Percentiles rank a stretch among this genome's conserved stretches.
These are phyloP conservation scores for Coelogynopora nodosa DNA, from an alignment of 2,888 invertebrate genomes.

Conservation along the genomic window DNA sequence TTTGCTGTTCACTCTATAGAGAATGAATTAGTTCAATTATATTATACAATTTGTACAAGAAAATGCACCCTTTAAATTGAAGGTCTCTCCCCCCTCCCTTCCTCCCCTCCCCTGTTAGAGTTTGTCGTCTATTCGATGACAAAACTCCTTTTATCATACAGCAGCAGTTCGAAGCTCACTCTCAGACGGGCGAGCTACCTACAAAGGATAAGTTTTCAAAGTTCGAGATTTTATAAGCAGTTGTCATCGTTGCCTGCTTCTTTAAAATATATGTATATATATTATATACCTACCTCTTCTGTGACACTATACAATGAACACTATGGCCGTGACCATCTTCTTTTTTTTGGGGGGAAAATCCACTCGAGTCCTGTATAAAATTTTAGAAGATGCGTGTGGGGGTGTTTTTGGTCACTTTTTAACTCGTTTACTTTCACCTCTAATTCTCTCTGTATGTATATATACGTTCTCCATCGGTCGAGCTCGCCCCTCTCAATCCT, in stretches of 20 bases:
- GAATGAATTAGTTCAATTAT: slow-evolving; percentile 31
- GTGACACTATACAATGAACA: not conserved
- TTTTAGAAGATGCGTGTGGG: slow-evolving; percentile 19
- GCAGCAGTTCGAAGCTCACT: not conserved
- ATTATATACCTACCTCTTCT: not conserved
- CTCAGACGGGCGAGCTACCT: too few species aligned
- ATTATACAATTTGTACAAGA: slow-evolving; percentile 31
- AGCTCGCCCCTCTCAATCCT: not conserved
- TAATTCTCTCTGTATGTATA: not conserved
- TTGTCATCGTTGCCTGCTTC: not conserved
- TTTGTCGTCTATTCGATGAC: not conserved
- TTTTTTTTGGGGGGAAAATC: not conserved
- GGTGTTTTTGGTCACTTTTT: slow-evolving; percentile 23
- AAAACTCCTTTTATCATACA: not conserved
- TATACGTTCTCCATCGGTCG: not conserved
- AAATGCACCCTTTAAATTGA: slow-evolving; percentile 28
- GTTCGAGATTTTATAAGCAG: slow-evolving; percentile 5
- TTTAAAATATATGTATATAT: not conserved
- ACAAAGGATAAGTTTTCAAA: not conserved
- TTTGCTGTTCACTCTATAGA: not conserved
- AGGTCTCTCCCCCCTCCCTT: not conserved
- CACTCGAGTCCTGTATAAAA: slow-evolving; percentile 8
- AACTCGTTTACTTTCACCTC: slow-evolving; percentile 20
- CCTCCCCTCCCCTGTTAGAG: not conserved
- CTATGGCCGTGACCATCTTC: not conserved